Evolutionary conservation across 2,888 invertebrate genomes (phyloP).

Genomic region (Apoda limacodes): DNA sequence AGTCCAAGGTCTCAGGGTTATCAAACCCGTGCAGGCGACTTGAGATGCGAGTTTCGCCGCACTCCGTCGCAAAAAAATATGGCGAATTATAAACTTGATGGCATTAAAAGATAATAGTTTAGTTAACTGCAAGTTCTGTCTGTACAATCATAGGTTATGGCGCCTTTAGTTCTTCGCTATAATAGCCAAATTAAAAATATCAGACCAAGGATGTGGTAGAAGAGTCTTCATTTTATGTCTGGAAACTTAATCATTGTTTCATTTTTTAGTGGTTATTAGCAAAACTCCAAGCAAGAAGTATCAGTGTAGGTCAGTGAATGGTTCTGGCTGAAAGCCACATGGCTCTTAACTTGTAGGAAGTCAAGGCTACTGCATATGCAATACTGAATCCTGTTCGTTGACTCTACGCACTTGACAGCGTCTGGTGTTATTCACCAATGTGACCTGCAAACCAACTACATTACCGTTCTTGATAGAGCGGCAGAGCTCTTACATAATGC

Average conservation of each 20-base stretch:
- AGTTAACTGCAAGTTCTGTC: no score
- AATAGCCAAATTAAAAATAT: no score
- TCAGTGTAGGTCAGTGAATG: constrained; percentile 55
- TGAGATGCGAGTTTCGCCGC: constrained; percentile 52
- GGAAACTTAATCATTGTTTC: no score
- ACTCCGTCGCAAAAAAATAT: constrained; percentile 59
- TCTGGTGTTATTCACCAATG: constrained; percentile 60
- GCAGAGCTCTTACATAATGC: constrained; percentile 58
- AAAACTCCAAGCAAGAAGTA: no score
- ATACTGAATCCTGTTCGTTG: constrained; percentile 60
- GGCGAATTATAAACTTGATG: constrained; percentile 63
- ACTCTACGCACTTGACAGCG: constrained; percentile 57
- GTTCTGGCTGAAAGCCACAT: constrained; percentile 49
- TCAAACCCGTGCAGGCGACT: constrained; percentile 64
- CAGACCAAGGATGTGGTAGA: constrained; percentile 6
- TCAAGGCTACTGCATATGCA: constrained; percentile 60
- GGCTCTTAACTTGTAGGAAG: constrained; percentile 37
- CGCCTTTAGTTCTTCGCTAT: no score
- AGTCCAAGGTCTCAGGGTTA: constrained; percentile 70
- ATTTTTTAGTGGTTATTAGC: no score
- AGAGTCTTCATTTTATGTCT: constrained; percentile 16
- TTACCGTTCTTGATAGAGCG: constrained; percentile 58
- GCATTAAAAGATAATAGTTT: constrained; percentile 64
- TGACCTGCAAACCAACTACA: constrained; percentile 62
- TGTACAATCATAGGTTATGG: no score